Base-by-base conservation (phyloP, 2,888 invertebrate genomes). In the Subacronicta megacephala region DNA sequence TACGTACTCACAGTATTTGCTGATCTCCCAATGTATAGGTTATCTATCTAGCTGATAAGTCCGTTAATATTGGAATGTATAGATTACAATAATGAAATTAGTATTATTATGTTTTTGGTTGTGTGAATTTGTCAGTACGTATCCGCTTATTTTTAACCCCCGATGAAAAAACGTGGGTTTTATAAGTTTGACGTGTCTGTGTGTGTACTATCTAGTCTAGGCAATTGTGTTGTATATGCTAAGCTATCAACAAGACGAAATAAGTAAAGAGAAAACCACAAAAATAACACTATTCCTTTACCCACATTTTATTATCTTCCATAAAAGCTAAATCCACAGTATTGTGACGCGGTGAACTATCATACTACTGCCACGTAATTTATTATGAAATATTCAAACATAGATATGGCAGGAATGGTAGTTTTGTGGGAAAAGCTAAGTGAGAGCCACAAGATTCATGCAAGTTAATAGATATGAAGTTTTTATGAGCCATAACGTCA, bases 401-500 rank as follows among this genome's bases (percentile, higher is more conserved):
- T 33, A 63, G 53, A 63, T 58, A 64, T 41, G 16, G 15, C 51
- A 66, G 57, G 72, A 72, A 75, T 70, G 54, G 64, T 71, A 67
- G 67, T 68, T 52, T 72, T 72, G 75, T 77, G 70, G 70, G 54
- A 62, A 68, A 69, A 72, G 67, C 66, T 77, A 76, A 83, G 83
- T 78, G 76, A 77, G 78, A 75, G 69, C 61, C 78, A n/a, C n/a
- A 80, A 83, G 83, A 83, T 83, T 85, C 83, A 78, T 83, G 76
- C 81, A 83, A 83, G 80, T 88, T 85, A 87, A 88, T 87, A 88
- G 84, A 86, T 86, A 87, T 84, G 82, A 83, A 85, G 80, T 81
- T 85, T 88, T 88, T 87, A 88, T 83, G 87, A 79, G 69, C 80
- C 80, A 87, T 87, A 85, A 87, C 82, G 81, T 85, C 82, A 84